Conservation (phyloP, 2,113 vertebrate genomes). For the Elephas maximus region DNA sequence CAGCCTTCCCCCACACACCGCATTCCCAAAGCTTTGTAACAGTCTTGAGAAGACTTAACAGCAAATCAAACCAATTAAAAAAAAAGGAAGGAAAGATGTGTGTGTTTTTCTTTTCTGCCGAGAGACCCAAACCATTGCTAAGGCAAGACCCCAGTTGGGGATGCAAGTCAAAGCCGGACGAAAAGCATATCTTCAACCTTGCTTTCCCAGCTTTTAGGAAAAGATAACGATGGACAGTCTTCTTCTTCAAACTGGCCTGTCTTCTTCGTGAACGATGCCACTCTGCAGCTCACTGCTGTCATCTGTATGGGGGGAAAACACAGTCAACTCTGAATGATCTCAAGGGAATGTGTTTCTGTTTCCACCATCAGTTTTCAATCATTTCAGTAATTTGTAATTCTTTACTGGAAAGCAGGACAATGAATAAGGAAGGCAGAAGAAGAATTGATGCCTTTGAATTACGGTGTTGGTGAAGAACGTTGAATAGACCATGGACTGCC, state of each 20-base stretch:
- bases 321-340: not conserved
- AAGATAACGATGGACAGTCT: not conserved
- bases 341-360: not conserved
- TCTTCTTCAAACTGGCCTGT: constrained; percentile 61
- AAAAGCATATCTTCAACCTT: not conserved
- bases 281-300: not conserved
- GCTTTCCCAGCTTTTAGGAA: not conserved
- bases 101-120: not conserved
- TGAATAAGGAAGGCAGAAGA: no score
- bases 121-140: not conserved
- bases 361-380: not conserved
- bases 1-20: not conserved
- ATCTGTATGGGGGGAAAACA: constrained; percentile 73
- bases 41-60: not conserved
- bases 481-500: no score
- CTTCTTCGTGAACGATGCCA: constrained; percentile 27
- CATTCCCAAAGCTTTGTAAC: not conserved
- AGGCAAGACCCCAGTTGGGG: not conserved
- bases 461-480: no score
- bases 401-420: not conserved
- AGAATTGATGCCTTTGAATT: no score
- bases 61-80: constrained; percentile 27
- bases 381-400: not conserved
- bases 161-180: not conserved
- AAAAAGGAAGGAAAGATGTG: not conserved